These are phyloP conservation scores for Hemistola chrysoprasaria DNA, from an alignment of 2,888 invertebrate species.

Conservation along the genomic window DNA sequence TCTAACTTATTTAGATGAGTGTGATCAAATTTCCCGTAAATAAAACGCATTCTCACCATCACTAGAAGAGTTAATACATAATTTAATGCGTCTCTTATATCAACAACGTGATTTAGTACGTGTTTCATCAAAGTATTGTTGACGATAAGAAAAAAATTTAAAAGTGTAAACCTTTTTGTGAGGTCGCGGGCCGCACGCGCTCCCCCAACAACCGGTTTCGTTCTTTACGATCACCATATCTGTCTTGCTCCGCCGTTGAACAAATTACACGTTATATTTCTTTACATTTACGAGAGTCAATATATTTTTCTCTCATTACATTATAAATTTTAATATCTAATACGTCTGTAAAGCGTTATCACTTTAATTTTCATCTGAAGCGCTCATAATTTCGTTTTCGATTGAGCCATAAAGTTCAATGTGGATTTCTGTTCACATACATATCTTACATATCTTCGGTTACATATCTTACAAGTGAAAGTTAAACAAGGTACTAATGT, in stretches of 20 bases:
- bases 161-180: constrained; percentile 80
- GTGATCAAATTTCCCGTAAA: constrained; percentile 29
- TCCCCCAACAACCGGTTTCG: constrained; percentile 69
- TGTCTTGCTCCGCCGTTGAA: constrained; percentile 76
- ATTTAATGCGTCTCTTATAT: constrained; percentile 62
- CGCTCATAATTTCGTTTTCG: constrained; percentile 48
- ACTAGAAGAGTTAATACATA: constrained; percentile 48
- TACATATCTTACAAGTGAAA: constrained; percentile 48
- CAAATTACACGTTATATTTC: constrained; percentile 81
- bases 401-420: constrained; percentile 50
- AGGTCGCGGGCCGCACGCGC: constrained; percentile 80
- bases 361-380: constrained; percentile 57
- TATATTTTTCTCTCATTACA: constrained; percentile 61
- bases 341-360: constrained; percentile 57
- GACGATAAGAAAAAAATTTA: constrained; percentile 70
- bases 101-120: constrained; percentile 68
- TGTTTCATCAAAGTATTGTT: constrained; percentile 68
- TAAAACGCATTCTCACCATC: constrained; percentile 39
- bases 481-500: constrained; percentile 22
- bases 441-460: constrained; percentile 30
- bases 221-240: constrained; percentile 80
- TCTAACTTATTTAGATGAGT: constrained; percentile 31
- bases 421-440: constrained; percentile 51
- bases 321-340: constrained; percentile 64
- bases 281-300: constrained; percentile 76